These are phyloP conservation scores for Norana najaformis DNA, from an alignment of 2,888 invertebrate species.

Conservation along the genomic window DNA sequence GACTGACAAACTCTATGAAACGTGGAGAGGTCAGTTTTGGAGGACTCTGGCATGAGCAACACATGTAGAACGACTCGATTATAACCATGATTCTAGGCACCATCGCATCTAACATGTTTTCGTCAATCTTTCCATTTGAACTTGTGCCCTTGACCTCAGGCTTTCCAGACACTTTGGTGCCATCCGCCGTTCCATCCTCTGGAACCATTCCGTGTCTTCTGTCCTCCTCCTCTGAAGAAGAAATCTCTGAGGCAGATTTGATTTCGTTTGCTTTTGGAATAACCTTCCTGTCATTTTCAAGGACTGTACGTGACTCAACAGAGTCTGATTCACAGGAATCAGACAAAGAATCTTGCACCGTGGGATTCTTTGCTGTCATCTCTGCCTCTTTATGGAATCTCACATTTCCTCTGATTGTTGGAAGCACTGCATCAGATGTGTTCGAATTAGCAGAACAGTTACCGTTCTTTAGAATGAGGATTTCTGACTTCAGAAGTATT, in stretches of 20 bases:
- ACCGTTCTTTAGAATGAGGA: slow-evolving; percentile 38
- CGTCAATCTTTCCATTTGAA: slow-evolving; percentile 32
- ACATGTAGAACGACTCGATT: slow-evolving; percentile 56
- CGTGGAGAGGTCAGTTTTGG: slow-evolving; percentile 50
- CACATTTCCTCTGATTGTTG: neutral
- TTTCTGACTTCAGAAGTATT: slow-evolving; percentile 51
- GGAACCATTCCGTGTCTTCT: neutral
- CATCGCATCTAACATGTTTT: slow-evolving; percentile 51
- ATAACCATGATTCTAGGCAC: slow-evolving; percentile 55
- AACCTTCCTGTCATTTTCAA: neutral
- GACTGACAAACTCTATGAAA: slow-evolving; percentile 55
- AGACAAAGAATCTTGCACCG: neutral
- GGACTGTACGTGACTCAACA: neutral
- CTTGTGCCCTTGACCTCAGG: neutral
- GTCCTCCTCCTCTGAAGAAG: neutral
- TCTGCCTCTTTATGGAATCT: neutral
- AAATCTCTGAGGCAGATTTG: neutral
- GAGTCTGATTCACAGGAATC: neutral
- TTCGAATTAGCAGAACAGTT: neutral
- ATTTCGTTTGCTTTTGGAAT: neutral
- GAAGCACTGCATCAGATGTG: neutral
- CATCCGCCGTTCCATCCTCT: neutral
- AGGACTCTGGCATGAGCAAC: slow-evolving; percentile 46
- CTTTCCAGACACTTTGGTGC: neutral
- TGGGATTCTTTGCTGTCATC: neutral